Evolutionary conservation across 2,113 vertebrate genomes (phyloP).

Genomic region (Irena cyanogastra): DNA sequence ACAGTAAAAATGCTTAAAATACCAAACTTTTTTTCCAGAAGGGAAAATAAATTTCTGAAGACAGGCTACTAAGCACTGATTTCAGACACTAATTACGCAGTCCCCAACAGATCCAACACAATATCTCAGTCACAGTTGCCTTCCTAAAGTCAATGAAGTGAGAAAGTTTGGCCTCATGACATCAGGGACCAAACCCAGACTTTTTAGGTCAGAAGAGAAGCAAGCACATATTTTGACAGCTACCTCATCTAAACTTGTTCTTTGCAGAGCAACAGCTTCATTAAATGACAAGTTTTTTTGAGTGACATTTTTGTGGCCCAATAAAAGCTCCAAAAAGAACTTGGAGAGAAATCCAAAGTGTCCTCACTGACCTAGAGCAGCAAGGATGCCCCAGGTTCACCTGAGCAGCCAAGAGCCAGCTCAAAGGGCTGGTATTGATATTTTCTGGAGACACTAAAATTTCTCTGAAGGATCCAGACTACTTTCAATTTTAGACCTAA

Average conservation of each 20-base stretch:
- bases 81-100: neutral
- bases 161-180: neutral
- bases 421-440: neutral
- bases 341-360: neutral
- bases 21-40: constrained; percentile 17
- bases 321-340: neutral
- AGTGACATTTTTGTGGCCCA: neutral
- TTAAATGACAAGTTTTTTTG: neutral
- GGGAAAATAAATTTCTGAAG: constrained; percentile 14
- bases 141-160: neutral
- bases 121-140: neutral
- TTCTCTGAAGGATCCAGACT: neutral
- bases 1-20: constrained; percentile 42
- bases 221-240: neutral
- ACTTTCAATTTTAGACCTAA: neutral
- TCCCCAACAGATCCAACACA: accelerated
- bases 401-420: neutral
- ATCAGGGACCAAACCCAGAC: neutral
- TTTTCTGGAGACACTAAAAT: neutral
- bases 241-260: neutral
- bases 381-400: neutral
- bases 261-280: neutral
- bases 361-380: neutral
- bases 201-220: neutral
- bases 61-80: neutral